These are phyloP conservation scores for Diadegma fenestrale DNA, from an alignment of 2,888 invertebrate species.

Conservation along the genomic window DNA sequence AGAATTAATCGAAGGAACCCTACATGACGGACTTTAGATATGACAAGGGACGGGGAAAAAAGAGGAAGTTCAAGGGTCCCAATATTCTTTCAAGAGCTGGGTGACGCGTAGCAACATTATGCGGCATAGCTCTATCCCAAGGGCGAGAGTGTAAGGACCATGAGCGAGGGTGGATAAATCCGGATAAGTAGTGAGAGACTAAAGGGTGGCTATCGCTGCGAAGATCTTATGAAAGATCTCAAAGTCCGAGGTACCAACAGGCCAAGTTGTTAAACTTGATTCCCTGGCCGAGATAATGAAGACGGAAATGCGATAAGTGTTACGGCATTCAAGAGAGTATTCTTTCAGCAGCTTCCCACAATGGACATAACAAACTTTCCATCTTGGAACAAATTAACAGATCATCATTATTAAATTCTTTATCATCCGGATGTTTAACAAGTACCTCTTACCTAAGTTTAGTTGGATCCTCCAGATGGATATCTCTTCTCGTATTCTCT, in stretches of 20 bases:
- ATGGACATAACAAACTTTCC: not conserved
- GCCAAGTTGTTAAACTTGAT: conserved; percentile 79
- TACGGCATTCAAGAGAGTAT: conserved; percentile 11
- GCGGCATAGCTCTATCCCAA: conserved; percentile 13
- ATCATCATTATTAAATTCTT: conserved; percentile 6
- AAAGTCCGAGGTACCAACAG: conserved; percentile 59
- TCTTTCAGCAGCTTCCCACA: conserved; percentile 3
- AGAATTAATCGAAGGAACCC: conserved; percentile 51
- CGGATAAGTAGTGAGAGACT: conserved; percentile 45
- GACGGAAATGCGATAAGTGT: conserved; percentile 45
- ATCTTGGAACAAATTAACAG: conserved; percentile 6
- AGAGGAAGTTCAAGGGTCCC: conserved; percentile 24
- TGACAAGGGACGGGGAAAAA: conserved; percentile 38
- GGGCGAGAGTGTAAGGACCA: conserved; percentile 33
- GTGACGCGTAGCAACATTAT: conserved; percentile 24
- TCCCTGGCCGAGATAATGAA: conserved; percentile 59
- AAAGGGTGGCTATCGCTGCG: conserved; percentile 74
- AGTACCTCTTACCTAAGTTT: not conserved
- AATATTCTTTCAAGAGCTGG: conserved; percentile 56
- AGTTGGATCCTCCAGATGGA: conserved; percentile 6
- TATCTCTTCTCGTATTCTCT: conserved; percentile 14
- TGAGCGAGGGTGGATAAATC: conserved; percentile 36
- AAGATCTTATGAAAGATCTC: conserved; percentile 80
- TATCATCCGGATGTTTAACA: not conserved
- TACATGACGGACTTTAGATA: not conserved